phyloP scores from a whole-genome alignment of 1,140 invertebrate genomes.

The Neuroterus valhalla region DNA sequence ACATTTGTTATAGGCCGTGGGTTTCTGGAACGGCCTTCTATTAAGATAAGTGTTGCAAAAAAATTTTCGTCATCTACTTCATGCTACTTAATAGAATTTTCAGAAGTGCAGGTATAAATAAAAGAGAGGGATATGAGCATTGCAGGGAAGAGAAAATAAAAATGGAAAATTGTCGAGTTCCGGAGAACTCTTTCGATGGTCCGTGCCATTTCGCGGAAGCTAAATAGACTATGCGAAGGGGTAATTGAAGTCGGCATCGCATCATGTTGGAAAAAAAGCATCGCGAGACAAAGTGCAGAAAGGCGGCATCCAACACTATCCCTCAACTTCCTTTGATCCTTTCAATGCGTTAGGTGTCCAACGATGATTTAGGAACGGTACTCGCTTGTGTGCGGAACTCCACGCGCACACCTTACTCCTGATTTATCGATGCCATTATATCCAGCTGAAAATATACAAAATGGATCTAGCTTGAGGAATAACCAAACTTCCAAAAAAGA shows the following conservation, averaged over 20 bases:
- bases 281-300: conserved; percentile 55
- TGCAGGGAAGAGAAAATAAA: conserved; percentile 19
- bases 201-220: conserved; percentile 62
- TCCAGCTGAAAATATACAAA: neutral
- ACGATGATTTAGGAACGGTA: conserved; percentile 67
- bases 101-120: too few species aligned
- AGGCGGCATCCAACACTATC: conserved; percentile 46
- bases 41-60: too few species aligned
- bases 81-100: too few species aligned
- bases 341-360: conserved; percentile 68
- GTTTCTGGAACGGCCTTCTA: too few species aligned
- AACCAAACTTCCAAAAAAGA: too few species aligned
- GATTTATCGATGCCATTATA: conserved; percentile 9
- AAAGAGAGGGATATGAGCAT: neutral
- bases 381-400: conserved; percentile 38
- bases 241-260: conserved; percentile 68
- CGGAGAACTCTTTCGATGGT: conserved; percentile 63
- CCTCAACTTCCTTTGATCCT: conserved; percentile 69
- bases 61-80: too few species aligned
- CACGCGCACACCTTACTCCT: conserved; percentile 29
- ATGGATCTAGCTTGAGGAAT: neutral
- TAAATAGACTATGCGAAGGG: conserved; percentile 70
- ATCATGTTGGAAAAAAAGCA: conserved; percentile 55
- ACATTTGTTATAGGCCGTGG: too few species aligned
- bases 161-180: conserved; percentile 48